Percentiles rank a stretch among this genome's conserved stretches.
These are phyloP conservation scores for Magallana angulata DNA, from an alignment of 1,140 invertebrate species.

Conservation along the genomic window DNA sequence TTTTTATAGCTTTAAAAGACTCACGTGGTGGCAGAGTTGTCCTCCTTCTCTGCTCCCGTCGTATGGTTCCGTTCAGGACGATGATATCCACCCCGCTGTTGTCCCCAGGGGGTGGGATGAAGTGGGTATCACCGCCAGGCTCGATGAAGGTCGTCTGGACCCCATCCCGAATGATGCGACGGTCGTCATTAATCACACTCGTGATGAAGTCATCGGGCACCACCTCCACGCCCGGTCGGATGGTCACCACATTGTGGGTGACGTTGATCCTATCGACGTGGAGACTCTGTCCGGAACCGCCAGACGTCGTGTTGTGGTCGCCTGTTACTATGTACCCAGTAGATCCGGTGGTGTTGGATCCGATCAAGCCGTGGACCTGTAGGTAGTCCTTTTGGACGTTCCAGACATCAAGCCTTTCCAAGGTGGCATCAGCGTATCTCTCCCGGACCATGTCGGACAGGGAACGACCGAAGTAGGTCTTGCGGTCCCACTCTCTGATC, in stretches of 20 bases:
- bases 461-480: conserved; percentile 70
- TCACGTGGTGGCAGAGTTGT: neutral
- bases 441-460: conserved; percentile 63
- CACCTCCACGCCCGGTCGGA: neutral
- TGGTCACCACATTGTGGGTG: neutral
- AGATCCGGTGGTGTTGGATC: neutral
- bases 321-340: neutral
- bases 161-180: neutral
- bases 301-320: neutral
- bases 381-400: conserved; percentile 70
- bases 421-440: conserved; percentile 69
- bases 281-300: neutral
- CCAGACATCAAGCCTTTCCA: conserved; percentile 75
- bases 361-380: conserved; percentile 40
- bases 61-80: neutral
- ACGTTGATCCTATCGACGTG: neutral
- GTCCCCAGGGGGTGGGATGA: neutral
- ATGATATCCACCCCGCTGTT: neutral
- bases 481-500: conserved; percentile 59
- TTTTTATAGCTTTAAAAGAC: neutral
- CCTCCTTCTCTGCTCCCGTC: neutral
- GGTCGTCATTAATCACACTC: conserved; percentile 1
- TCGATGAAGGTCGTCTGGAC: neutral
- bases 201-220: conserved; percentile 10
- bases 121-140: neutral